Conservation (phyloP, 2,888 invertebrate genomes). For the Oxystoma pomonae region DNA sequence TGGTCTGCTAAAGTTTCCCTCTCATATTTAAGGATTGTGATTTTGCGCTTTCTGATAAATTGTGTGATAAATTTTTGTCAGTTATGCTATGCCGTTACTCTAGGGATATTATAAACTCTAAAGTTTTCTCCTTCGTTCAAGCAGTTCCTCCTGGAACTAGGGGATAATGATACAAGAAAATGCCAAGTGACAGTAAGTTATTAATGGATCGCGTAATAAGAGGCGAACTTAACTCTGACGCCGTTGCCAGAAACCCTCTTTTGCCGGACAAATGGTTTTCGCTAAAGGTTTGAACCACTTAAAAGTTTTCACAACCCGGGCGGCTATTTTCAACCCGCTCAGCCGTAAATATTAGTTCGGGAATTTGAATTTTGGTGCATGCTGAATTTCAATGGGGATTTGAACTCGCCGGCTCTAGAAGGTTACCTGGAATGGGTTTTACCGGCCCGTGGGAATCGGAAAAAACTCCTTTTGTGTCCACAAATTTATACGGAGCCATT, state of each 20-base stretch:
- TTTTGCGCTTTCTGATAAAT: too few relatives aligned
- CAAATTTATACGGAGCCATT: too few relatives aligned
- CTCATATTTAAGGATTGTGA: too few relatives aligned
- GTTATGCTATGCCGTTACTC: too few relatives aligned
- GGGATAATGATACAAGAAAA: constrained; percentile 1
- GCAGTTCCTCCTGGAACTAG: too few relatives aligned
- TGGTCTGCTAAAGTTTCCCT: too few relatives aligned
- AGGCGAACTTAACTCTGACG: neutral
- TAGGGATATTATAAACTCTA: neutral
- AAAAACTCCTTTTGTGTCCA: neutral
- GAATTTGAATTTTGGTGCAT: constrained; percentile 1
- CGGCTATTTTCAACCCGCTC: too few relatives aligned
- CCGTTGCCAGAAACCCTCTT: too few relatives aligned
- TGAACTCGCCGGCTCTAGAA: neutral
- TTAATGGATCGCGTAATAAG: neutral
- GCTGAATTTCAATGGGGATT: neutral
- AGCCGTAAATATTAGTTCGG: neutral
- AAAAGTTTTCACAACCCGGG: neutral
- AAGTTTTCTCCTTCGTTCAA: neutral
- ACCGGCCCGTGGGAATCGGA: neutral
- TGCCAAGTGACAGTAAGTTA: neutral
- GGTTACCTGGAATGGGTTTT: neutral
- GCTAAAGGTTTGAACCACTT: constrained; percentile 1
- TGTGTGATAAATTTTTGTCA: too few relatives aligned
- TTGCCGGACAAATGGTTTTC: constrained; percentile 1